Conservation (phyloP, 2,888 invertebrate species). For the Busseola fusca region DNA sequence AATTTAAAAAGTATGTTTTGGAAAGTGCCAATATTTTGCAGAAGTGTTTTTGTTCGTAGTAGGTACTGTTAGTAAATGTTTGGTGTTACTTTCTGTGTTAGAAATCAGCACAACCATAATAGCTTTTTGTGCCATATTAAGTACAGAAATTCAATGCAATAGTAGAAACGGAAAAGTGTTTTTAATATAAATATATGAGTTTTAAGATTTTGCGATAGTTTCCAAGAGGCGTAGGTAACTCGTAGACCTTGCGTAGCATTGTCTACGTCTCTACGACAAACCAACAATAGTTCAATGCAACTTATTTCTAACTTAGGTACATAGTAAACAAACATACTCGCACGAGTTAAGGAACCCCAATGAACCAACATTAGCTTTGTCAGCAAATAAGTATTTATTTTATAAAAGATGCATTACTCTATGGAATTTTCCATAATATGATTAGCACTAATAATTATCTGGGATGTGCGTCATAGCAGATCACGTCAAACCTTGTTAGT, state of each 20-base stretch:
- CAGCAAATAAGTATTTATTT: no score
- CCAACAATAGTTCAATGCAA: no score
- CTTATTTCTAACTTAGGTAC: not conserved
- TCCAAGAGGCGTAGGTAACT: not conserved
- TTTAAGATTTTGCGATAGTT: not conserved
- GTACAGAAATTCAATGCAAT: not conserved
- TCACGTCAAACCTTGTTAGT: no score
- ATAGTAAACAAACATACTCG: no score
- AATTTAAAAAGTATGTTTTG: not conserved
- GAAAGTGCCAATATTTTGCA: not conserved
- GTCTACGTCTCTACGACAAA: conserved; percentile 1
- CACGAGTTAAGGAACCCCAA: no score
- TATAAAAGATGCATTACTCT: no score
- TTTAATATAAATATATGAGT: not conserved
- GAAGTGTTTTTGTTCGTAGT: not conserved
- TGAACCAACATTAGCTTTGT: no score
- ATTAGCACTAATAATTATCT: no score
- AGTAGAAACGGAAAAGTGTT: not conserved
- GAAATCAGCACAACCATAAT: no score
- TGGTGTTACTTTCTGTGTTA: not conserved
- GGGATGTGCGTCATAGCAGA: no score
- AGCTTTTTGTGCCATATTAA: not conserved
- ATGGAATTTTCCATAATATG: no score
- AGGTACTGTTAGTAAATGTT: not conserved
- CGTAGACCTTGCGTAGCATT: conserved; percentile 3